Evolutionary conservation across 2,888 invertebrate genomes (phyloP), one percentile per base, ranked within the genome.

Genomic region (Tillus elongatus): DNA sequence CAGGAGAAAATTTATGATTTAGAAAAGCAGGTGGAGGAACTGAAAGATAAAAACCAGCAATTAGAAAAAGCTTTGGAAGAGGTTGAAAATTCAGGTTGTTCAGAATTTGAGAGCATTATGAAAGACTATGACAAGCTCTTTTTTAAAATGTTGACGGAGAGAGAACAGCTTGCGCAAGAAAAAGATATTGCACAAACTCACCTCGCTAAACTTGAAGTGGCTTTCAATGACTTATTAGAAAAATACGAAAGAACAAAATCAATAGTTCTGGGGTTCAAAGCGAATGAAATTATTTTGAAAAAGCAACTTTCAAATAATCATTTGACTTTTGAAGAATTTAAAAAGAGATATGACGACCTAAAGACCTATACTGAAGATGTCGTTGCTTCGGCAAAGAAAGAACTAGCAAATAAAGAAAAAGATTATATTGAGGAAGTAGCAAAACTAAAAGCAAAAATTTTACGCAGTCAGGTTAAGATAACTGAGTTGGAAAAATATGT

Each of bases 201-300:
- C 44, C 41, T 58, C 13, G 46, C 51, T 2, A 58, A 60, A 42
- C 40, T 64, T 13, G 60, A 63, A 42, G 33, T 35, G 4, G 53
- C 61, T 13, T 62, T 58, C 39, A 42, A 49, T n/a, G 56, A 59
- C 30, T 41, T 64, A 4, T 33, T 60, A 9, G 49, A 52, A 11
- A 61, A 61, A 39, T 63, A 56, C 41, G 57, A 58, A 38, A 52
- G 54, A 30, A 50, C 61, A 0, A 61, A 58, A 45, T 32, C 39
- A 2, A 47, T 59, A 3, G 50, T 64, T 10, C 37, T 46, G 16
- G 56, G 54, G 2, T 56, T 57, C 30, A 54, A 57, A 43, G 40
- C 47, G 13, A 60, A 63, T 42, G 58, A 64, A 36, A 45, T 48
- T 2, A 33, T 51, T 1, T 43, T 63, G 24, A 45, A 52, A 34